These are phyloP conservation scores for Rhaphigaster nebulosa DNA, from an alignment of 2,888 invertebrate genomes.

Conservation along the genomic window DNA sequence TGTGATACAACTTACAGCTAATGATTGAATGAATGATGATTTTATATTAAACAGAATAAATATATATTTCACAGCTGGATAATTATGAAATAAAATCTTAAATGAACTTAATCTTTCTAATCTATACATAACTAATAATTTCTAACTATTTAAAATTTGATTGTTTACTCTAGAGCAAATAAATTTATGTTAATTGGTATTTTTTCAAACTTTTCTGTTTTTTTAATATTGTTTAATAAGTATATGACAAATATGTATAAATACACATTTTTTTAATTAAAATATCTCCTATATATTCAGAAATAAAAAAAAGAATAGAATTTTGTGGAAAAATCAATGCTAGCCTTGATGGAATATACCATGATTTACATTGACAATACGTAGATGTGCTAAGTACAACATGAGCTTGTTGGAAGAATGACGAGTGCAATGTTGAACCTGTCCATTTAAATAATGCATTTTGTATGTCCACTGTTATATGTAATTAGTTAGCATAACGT, in stretches of 20 bases:
- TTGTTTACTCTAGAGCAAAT: neutral
- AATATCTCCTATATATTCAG: neutral
- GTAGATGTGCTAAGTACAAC: slow-evolving; percentile 64
- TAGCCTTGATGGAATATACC: slow-evolving; percentile 39
- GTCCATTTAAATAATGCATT: slow-evolving; percentile 64
- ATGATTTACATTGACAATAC: slow-evolving; percentile 64
- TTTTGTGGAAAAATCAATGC: slow-evolving; percentile 45
- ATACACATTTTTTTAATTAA: neutral
- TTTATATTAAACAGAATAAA: neutral
- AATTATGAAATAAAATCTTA: neutral
- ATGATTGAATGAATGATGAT: neutral
- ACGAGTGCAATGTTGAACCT: slow-evolving; percentile 62
- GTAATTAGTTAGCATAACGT: slow-evolving; percentile 62
- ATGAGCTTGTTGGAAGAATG: slow-evolving; percentile 63
- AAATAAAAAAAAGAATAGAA: neutral
- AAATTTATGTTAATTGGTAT: neutral
- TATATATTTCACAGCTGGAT: neutral
- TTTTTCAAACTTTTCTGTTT: neutral
- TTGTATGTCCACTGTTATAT: slow-evolving; percentile 65
- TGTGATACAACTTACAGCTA: neutral
- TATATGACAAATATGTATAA: neutral
- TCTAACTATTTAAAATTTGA: neutral
- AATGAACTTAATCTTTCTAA: neutral
- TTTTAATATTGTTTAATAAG: neutral
- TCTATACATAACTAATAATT: neutral